Evolutionary conservation across 2,113 vertebrate species (phyloP).

Genomic region (Falcunculus frontatus): DNA sequence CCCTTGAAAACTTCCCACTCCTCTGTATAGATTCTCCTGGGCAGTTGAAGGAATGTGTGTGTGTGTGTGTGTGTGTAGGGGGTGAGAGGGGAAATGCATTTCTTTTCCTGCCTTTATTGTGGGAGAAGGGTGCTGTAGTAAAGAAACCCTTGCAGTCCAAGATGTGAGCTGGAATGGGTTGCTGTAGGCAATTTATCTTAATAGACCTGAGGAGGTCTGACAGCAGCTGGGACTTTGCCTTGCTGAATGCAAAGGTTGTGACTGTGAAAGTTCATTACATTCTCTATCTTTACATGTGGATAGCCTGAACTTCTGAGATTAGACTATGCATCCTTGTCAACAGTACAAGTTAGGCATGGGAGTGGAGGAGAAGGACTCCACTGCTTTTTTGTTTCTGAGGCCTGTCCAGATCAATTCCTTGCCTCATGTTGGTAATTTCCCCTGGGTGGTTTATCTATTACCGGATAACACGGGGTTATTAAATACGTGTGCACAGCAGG

Average conservation of each 20-base stretch:
- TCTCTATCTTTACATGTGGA: neutral
- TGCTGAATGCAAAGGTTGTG: neutral
- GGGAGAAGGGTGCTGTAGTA: neutral
- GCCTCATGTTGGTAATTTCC: neutral
- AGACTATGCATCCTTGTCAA: neutral
- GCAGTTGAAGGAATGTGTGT: neutral
- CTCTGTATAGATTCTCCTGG: neutral
- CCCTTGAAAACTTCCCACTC: neutral
- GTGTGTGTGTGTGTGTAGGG: no score
- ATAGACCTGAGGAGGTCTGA: neutral
- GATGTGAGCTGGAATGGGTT: neutral
- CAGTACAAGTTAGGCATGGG: neutral
- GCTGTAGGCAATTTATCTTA: neutral
- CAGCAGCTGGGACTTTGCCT: neutral
- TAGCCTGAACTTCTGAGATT: neutral
- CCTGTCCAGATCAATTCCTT: slow-evolving; percentile 15
- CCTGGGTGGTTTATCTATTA: slow-evolving; percentile 8
- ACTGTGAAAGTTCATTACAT: neutral
- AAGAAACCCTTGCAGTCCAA: neutral
- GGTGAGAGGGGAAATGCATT: neutral
- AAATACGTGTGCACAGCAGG: neutral
- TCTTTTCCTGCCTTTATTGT: neutral
- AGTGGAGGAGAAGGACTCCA: neutral
- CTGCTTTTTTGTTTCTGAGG: neutral
- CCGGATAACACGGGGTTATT: slow-evolving; percentile 28